phyloP scores from a whole-genome alignment of 2,797 vertebrate species.

The Muscicapa comitata region DNA sequence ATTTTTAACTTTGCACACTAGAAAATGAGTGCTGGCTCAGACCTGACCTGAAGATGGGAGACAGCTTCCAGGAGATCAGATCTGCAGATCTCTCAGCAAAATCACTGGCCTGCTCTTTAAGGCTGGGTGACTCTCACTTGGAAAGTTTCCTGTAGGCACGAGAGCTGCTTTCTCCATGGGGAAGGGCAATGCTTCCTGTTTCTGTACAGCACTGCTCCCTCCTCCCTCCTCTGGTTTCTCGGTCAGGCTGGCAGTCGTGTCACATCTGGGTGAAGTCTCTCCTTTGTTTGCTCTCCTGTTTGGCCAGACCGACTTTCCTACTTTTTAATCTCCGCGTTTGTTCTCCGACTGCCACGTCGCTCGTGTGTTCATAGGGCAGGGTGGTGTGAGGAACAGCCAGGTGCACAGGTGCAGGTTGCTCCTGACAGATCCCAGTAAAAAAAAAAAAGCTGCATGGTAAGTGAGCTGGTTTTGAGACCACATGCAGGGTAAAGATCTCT shows the following conservation, averaged over 20 bases:
- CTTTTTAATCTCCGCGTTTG: not conserved
- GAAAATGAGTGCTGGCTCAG: not conserved
- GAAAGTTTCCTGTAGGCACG: not conserved
- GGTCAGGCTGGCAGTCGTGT: not conserved
- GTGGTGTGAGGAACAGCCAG: not conserved
- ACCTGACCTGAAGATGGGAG: not conserved
- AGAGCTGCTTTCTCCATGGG: not conserved
- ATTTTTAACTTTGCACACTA: not conserved
- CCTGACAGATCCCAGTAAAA: not conserved
- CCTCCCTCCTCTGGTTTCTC: not conserved
- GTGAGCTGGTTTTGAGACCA: not conserved
- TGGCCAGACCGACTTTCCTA: not conserved
- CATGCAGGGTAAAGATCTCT: not conserved
- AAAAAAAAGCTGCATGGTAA: rapidly evolving
- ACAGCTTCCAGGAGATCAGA: not conserved
- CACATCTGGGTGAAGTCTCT: conserved; percentile 5
- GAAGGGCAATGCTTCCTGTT: conserved; percentile 20
- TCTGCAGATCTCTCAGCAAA: not conserved
- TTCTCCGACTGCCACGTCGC: not conserved
- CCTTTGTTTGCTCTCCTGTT: conserved; percentile 57
- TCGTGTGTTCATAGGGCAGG: not conserved
- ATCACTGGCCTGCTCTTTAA: not conserved
- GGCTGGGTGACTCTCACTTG: not conserved
- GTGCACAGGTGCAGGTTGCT: not conserved
- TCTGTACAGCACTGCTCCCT: not conserved